These are phyloP conservation scores for Calvadosia cruxmelitensis DNA, from an alignment of 30 jellyfish, hydroid and myxozoan species.

Conservation along the genomic window DNA sequence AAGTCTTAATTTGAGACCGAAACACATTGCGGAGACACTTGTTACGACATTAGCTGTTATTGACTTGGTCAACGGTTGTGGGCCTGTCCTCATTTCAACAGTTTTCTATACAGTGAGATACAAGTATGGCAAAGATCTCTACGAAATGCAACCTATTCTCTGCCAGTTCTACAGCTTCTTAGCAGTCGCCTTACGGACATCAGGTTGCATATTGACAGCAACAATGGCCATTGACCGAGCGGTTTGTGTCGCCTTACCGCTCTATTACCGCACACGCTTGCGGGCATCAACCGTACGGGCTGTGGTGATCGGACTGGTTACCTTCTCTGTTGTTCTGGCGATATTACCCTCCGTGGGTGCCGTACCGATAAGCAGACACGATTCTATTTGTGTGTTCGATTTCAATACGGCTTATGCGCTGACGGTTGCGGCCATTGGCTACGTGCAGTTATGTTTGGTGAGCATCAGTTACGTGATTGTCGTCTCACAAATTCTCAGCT, in stretches of 20 bases:
- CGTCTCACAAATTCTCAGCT: conserved; percentile 33
- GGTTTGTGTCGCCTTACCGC: conserved; percentile 53
- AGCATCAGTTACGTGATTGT: conserved; percentile 30
- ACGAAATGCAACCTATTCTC: background rate
- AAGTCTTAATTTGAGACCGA: background rate
- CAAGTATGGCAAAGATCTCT: background rate
- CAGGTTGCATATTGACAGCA: conserved; percentile 67
- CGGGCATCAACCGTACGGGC: conserved; percentile 30
- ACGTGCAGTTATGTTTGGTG: conserved; percentile 52
- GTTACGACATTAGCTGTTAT: conserved; percentile 36
- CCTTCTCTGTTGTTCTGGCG: conserved; percentile 26
- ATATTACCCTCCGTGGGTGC: conserved; percentile 44
- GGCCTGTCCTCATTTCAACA: conserved; percentile 34
- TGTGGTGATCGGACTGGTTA: conserved; percentile 4
- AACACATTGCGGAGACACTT: conserved; percentile 46
- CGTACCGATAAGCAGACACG: conserved; percentile 24
- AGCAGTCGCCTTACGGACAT: conserved; percentile 63
- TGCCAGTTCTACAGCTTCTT: conserved; percentile 50
- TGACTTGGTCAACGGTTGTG: conserved; percentile 37
- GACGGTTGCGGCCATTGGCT: conserved; percentile 38
- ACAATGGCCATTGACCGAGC: conserved; percentile 83
- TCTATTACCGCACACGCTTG: conserved; percentile 50
- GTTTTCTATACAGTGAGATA: conserved; percentile 27
- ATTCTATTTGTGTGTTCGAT: conserved; percentile 55
- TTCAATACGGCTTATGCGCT: conserved; percentile 53